Evolutionary conservation across 1,140 invertebrate species (phyloP).

Genomic region (Nasonia giraulti): DNA sequence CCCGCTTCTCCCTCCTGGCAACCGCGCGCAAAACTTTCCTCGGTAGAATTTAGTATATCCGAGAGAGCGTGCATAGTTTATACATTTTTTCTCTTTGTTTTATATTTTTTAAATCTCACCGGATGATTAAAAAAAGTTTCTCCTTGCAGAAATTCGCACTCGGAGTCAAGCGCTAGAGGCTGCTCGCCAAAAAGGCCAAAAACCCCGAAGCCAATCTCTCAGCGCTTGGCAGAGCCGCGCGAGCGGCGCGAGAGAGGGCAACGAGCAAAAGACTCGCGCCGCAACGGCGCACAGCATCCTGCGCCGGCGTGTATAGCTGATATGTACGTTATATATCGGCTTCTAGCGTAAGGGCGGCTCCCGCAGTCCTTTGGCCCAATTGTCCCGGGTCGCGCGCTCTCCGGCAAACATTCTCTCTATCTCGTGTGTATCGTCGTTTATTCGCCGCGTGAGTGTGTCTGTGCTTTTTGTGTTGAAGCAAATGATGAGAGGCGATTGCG

Average conservation of each 20-base stretch:
- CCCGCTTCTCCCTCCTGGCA: neutral
- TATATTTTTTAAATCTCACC: no score
- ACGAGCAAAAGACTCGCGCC: constrained; percentile 25
- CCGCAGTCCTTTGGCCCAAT: constrained; percentile 67
- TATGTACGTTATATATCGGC: neutral
- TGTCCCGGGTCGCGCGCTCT: constrained; percentile 59
- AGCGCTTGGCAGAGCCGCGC: constrained; percentile 29
- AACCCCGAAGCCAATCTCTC: neutral
- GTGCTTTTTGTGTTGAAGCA: neutral
- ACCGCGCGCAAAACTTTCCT: neutral
- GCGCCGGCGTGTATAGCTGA: constrained; percentile 44
- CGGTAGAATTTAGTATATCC: neutral
- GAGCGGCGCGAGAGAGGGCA: constrained; percentile 34
- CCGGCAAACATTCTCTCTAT: neutral
- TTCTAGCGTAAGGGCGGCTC: constrained; percentile 54
- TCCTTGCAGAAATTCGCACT: neutral
- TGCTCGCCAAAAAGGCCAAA: neutral
- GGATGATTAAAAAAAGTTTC: neutral
- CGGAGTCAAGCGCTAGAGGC: neutral
- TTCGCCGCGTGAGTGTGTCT: neutral
- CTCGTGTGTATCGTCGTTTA: neutral
- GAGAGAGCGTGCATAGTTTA: neutral
- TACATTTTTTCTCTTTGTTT: neutral
- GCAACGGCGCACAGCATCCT: constrained; percentile 48
- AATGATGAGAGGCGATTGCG: neutral